These are phyloP conservation scores for Bicyclus anynana DNA, from an alignment of 1,140 invertebrate species.

Conservation along the genomic window DNA sequence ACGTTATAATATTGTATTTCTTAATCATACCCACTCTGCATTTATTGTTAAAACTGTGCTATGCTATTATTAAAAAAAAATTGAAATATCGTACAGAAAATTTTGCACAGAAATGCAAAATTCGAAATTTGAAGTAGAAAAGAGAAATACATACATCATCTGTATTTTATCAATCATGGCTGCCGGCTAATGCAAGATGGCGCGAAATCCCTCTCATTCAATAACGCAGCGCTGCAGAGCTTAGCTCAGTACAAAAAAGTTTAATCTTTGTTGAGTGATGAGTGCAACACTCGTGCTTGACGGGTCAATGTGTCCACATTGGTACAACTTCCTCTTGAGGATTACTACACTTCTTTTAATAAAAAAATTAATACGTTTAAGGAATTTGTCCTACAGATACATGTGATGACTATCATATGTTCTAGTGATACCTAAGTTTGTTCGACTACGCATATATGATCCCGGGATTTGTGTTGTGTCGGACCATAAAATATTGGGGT, in stretches of 20 bases:
- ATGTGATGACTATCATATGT: no score
- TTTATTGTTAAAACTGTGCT: no score
- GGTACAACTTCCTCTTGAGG: slow-evolving; percentile 3
- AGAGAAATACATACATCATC: not conserved
- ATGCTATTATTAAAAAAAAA: no score
- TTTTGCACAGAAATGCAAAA: no score
- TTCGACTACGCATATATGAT: no score
- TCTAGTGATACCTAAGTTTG: no score
- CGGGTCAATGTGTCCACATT: slow-evolving; percentile 22
- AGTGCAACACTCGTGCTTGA: slow-evolving; percentile 33
- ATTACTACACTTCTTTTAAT: not conserved
- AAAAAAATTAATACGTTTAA: not conserved
- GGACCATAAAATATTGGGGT: no score
- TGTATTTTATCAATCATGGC: slow-evolving; percentile 18
- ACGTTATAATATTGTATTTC: no score
- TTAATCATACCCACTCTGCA: no score
- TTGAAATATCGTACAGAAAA: no score
- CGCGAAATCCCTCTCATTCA: slow-evolving; percentile 26
- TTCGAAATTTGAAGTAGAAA: not conserved
- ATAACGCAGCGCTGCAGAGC: slow-evolving; percentile 26
- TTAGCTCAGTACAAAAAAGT: slow-evolving; percentile 39
- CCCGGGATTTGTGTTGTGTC: no score
- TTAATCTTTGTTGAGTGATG: slow-evolving; percentile 54
- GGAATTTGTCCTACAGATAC: no score
- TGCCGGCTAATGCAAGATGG: slow-evolving; percentile 18